phyloP scores from a whole-genome alignment of 2,888 invertebrate genomes.

The Agrilus mali region DNA sequence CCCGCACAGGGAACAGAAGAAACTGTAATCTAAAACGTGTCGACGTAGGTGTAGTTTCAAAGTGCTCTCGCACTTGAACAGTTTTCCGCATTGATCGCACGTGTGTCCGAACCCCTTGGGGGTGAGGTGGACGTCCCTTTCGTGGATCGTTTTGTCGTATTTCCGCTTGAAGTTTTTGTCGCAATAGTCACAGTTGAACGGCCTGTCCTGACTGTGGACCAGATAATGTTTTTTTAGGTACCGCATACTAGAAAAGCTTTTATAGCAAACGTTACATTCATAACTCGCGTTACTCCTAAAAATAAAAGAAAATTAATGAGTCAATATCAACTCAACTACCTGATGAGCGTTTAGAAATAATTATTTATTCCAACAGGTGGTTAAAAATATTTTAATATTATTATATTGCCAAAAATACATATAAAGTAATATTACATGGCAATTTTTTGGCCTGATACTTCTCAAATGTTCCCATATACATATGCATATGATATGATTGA shows the following conservation, averaged over 20 bases:
- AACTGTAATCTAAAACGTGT: constrained; percentile 1
- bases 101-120: too few species aligned
- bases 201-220: constrained; percentile 39
- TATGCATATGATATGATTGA: too few species aligned
- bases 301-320: constrained; percentile 2
- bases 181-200: constrained; percentile 20
- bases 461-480: too few species aligned
- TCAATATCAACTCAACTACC: neutral
- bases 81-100: constrained; percentile 29
- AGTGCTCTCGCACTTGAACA: constrained; percentile 20
- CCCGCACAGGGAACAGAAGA: constrained; percentile 15
- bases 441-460: too few species aligned
- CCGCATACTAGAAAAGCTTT: constrained; percentile 34
- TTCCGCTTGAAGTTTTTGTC: constrained; percentile 7
- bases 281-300: too few species aligned
- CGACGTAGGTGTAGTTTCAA: constrained; percentile 8
- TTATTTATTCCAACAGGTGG: too few species aligned
- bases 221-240: constrained; percentile 36
- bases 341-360: too few species aligned
- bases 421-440: too few species aligned
- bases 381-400: too few species aligned
- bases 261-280: constrained; percentile 38
- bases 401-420: too few species aligned
- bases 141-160: constrained; percentile 1
- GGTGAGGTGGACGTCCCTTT: neutral